Evolutionary conservation across 2,797 vertebrate species (phyloP).

Genomic region (Tadarida brasiliensis): DNA sequence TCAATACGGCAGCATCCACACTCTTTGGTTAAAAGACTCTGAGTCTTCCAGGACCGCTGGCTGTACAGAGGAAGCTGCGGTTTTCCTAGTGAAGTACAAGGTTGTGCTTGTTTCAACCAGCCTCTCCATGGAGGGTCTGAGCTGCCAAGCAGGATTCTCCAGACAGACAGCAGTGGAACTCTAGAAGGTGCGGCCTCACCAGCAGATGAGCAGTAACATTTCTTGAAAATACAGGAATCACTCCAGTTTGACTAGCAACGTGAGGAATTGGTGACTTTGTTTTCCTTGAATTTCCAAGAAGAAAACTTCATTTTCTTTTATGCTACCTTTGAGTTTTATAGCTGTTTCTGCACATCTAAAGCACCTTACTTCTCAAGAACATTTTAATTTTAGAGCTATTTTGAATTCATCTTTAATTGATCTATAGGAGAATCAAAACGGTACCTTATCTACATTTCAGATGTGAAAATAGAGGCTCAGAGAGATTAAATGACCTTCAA

Average conservation of each 20-base stretch:
- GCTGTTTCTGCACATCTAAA: background rate
- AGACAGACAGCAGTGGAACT: conserved; percentile 79
- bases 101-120: conserved; percentile 83
- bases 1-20: conserved; percentile 61
- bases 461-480: background rate
- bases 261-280: background rate
- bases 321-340: background rate
- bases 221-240: background rate
- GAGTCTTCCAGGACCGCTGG: conserved; percentile 52
- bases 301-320: background rate
- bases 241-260: background rate
- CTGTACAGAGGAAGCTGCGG: conserved; percentile 29
- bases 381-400: background rate
- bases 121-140: conserved; percentile 71
- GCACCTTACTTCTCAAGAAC: background rate
- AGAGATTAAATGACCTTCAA: background rate
- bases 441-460: background rate
- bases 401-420: background rate
- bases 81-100: conserved; percentile 85
- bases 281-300: background rate
- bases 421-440: background rate
- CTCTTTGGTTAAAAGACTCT: conserved; percentile 66
- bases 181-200: conserved; percentile 89
- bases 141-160: conserved; percentile 85
- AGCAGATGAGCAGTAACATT: conserved; percentile 82